These are phyloP conservation scores for Hydrochoerus hydrochaeris DNA, from an alignment of 2,113 vertebrate genomes.

Conservation along the genomic window DNA sequence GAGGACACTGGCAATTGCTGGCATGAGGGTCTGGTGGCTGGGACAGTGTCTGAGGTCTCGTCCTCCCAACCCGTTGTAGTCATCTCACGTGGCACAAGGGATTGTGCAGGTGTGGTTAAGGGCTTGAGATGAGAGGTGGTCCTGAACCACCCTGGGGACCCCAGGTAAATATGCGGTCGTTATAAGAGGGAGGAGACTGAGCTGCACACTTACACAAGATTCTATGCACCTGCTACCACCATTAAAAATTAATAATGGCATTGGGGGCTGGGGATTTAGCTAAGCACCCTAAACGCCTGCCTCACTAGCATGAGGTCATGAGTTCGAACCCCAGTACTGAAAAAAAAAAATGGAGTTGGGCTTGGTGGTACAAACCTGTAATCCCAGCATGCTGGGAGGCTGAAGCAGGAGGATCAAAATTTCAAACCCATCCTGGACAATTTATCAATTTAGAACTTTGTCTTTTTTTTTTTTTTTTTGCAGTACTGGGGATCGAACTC, in stretches of 20 bases:
- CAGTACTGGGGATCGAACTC: no score
- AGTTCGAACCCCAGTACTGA: no score
- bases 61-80: not conserved
- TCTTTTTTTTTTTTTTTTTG: no score
- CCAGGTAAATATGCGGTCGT: not conserved
- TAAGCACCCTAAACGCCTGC: no score
- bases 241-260: not conserved
- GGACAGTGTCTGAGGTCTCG: not conserved
- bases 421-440: not conserved
- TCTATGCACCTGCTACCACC: not conserved
- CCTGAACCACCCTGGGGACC: not conserved
- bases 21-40: not conserved
- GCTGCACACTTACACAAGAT: not conserved
- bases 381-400: not conserved
- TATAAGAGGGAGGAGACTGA: not conserved
- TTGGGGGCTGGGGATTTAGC: no score
- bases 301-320: no score
- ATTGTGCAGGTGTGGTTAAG: not conserved
- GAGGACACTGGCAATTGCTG: not conserved
- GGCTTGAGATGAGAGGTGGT: not conserved
- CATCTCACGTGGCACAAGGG: not conserved
- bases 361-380: not conserved
- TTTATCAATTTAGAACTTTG: not conserved
- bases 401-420: not conserved
- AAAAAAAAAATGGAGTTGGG: no score